Evolutionary conservation across 2,113 vertebrate genomes (phyloP), one percentile per base, ranked within the genome.

Genomic region (Odocoileus virginianus): DNA sequence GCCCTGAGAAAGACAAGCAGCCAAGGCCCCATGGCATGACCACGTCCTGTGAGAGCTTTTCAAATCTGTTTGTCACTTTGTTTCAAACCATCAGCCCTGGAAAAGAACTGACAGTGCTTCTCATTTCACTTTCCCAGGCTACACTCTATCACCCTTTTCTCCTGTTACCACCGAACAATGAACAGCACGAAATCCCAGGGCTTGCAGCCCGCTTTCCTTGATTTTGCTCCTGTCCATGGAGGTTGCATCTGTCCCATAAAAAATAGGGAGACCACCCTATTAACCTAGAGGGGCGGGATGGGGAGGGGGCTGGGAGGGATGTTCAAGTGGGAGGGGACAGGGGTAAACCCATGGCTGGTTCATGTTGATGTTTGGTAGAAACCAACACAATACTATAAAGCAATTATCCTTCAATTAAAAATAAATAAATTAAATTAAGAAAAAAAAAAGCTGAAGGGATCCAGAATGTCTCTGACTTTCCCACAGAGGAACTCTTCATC

Each of bases 141-240:
- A 17, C 5, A 19, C 40, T 30, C 13, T 27, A 0, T 17, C 1
- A 1, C 33, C 27, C 19, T 0, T 2, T 4, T 43, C 58, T 67
- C 30, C 14, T 11, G n/a, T 71, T 43, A 23, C 57, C 4, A 4
- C 0, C 0, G 0, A n/a, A 84, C 12, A 40, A 15, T 0, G 0
- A 0, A 9, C 12, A 28, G 25, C 33, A 19, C 57, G 3, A 25
- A 54, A 7, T 3, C 47, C 3, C 78, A 60, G 40, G 36, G 82
- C 84, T 9, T 0, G 1, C 2, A 11, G 19, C 7, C 9, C 1
- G 21, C 21, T 67, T 54, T 6, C 36, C 61, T 40, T 19, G 84
- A 25, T 30, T 92, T 58, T 27, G n/a, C 8, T 89, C 57, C 61
- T 84, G 50, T 12, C 43, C 2, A 0, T 16, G 47, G 25, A 94